Evolutionary conservation across 64 coral and sea anemone genomes (phyloP), one percentile per base, ranked within the genome.

Genomic region (Astreopora myriophthalma): DNA sequence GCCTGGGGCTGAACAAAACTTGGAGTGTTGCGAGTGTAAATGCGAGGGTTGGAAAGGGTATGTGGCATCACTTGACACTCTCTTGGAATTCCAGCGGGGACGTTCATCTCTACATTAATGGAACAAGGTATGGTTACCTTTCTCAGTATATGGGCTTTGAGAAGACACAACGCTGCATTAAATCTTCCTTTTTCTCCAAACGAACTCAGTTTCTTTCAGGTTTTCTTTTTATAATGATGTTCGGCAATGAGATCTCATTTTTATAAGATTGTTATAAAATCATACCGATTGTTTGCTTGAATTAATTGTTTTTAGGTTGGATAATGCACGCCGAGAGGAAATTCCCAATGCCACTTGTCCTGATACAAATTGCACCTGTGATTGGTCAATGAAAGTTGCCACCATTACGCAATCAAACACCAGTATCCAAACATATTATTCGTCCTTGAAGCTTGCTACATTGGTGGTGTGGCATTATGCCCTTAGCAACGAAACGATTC

Each of bases 301-400:
- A 32, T 29, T 55, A 14, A 73, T 57, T 49, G 5, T 16, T 31
- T 31, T 12, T 49, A 79, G 75, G 75, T 57, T 79, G 27, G 28
- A 79, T 25, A 28, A 58, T 79, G 13, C 44, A 55, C 46, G 13
- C 22, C 17, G 5, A 57, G 75, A 79, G 5, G 46, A 17, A 12
- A 32, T 57, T 48, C 48, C 73, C 27, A 79, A 79, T 32, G 44
- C 32, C 2, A 30, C 44, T 19, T 79, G 75, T 55, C 40, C 48
- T 30, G 16, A 79, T 58, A 16, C 48, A 55, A 79, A 33, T 3
- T 79, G 75, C 39, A 20, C 25, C 19, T 79, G 75, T 57, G 75
- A 79, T 52, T 79, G 75, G 75, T 32, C 75, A 20, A 79, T 79
- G 75, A 79, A 79, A 79, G 48, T 79, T 32, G 75, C 46, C 26